Conservation (phyloP, 2,797 vertebrate species). For the Zenarchopterus dispar region DNA sequence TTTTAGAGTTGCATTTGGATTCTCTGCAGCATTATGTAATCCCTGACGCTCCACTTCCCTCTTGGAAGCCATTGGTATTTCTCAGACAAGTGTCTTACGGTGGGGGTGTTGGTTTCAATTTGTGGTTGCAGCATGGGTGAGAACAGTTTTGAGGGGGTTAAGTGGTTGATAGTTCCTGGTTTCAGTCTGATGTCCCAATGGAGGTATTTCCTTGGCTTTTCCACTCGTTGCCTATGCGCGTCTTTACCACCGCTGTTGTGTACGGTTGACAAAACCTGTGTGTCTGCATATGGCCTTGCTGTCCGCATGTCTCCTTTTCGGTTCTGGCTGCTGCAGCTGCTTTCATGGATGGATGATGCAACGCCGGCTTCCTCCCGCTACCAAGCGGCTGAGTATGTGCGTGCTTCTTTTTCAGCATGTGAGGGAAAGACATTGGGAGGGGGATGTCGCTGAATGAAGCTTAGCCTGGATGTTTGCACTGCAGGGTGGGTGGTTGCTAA, state of each 20-base stretch:
- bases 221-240: not conserved
- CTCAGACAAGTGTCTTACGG: slow-evolving; percentile 58
- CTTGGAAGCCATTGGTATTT: slow-evolving; percentile 64
- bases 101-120: slow-evolving; percentile 69
- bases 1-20: slow-evolving; percentile 47
- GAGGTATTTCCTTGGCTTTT: slow-evolving; percentile 30
- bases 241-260: slow-evolving; percentile 9
- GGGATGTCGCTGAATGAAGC: slow-evolving; percentile 79
- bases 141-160: slow-evolving; percentile 66
- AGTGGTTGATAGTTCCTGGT: slow-evolving; percentile 67
- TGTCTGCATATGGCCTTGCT: slow-evolving; percentile 49
- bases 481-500: slow-evolving; percentile 79
- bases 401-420: slow-evolving; percentile 34
- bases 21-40: slow-evolving; percentile 76
- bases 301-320: slow-evolving; percentile 68
- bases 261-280: slow-evolving; percentile 29
- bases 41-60: slow-evolving; percentile 72
- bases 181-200: slow-evolving; percentile 58
- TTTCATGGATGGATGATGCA: slow-evolving; percentile 79
- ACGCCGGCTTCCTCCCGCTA: slow-evolving; percentile 60
- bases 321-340: slow-evolving; percentile 63
- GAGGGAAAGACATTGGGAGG: slow-evolving; percentile 48
- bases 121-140: slow-evolving; percentile 63
- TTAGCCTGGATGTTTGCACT: slow-evolving; percentile 79
- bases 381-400: slow-evolving; percentile 40